Evolutionary conservation across 2,797 vertebrate species (phyloP).

Genomic region (Anguilla megastoma): DNA sequence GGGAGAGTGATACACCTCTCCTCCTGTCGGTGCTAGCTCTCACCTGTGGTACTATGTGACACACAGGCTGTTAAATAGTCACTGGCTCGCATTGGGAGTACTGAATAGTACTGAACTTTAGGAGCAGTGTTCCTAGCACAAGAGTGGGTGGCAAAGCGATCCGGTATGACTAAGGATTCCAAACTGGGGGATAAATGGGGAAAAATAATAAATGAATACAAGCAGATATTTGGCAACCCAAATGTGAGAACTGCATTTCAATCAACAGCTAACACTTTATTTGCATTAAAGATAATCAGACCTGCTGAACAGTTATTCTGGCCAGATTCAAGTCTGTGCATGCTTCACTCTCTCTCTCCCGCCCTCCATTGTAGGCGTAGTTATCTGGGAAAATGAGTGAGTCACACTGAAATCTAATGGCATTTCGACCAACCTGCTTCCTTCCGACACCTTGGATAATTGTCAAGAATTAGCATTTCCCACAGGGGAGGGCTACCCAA

Average conservation of each 20-base stretch:
- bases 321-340: not conserved
- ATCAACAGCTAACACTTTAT: not conserved
- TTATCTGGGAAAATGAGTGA: not conserved
- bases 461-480: constrained; percentile 23
- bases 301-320: not conserved
- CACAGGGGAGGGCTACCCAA: not conserved
- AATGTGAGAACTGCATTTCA: not conserved
- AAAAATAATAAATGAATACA: not conserved
- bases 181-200: not conserved
- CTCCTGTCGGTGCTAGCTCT: too few relatives aligned
- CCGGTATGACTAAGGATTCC: too few relatives aligned
- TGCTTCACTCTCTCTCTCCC: not conserved
- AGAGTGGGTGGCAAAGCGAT: too few relatives aligned
- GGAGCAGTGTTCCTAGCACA: too few relatives aligned
- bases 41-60: too few relatives aligned
- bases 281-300: not conserved
- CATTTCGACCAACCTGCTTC: not conserved
- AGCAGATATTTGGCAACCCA: not conserved
- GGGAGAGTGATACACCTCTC: too few relatives aligned
- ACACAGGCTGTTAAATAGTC: too few relatives aligned
- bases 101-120: too few relatives aligned
- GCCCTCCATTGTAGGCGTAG: not conserved
- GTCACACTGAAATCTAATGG: not conserved
- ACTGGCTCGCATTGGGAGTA: too few relatives aligned
- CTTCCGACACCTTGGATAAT: constrained; percentile 12